A percentile compares a stretch with the other conserved stretches of the same genome.
Evolutionary conservation across 2,113 vertebrate genomes (phyloP).

Genomic region (Caretta caretta): DNA sequence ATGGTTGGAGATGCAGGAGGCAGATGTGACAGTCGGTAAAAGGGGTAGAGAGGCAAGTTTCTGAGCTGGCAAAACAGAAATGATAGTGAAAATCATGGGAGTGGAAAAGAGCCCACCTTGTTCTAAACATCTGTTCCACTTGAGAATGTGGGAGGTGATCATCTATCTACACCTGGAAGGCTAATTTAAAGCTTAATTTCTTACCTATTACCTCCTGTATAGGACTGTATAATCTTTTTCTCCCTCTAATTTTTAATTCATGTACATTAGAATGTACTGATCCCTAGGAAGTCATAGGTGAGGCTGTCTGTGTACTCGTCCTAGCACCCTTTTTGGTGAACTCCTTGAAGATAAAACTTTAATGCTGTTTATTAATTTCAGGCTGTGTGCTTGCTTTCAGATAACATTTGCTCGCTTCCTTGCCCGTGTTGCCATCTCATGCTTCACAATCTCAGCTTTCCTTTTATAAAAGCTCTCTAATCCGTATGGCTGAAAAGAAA

Average conservation of each 20-base stretch:
- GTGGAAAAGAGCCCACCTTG: neutral
- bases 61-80: too few relatives aligned
- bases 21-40: too few relatives aligned
- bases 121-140: neutral
- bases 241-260: neutral
- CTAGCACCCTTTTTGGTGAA: neutral
- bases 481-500: neutral
- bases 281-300: neutral
- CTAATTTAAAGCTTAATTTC: neutral
- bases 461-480: neutral
- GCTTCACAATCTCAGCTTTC: neutral
- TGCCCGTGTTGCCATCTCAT: neutral
- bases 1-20: too few relatives aligned
- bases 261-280: neutral
- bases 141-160: neutral
- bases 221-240: neutral
- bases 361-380: neutral
- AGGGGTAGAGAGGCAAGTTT: too few relatives aligned
- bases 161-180: neutral
- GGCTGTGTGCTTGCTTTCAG: neutral
- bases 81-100: neutral
- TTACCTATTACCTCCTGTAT: neutral
- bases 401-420: neutral
- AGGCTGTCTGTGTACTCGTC: neutral
- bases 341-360: neutral